Evolutionary conservation across 2,888 invertebrate species (phyloP), one percentile per base, ranked within the genome.

Genomic region (Pecten maximus): DNA sequence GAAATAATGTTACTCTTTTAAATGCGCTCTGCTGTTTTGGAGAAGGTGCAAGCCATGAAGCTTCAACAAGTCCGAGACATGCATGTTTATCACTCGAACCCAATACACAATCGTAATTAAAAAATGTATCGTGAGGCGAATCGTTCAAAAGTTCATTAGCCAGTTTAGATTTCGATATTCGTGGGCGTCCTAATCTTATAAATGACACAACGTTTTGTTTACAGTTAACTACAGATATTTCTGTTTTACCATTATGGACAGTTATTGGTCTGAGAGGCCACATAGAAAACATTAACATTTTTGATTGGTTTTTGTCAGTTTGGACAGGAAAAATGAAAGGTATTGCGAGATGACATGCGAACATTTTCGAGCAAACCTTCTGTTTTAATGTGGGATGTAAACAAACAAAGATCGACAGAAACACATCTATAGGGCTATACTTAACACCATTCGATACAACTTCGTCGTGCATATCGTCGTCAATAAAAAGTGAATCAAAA

Each of bases 351-450:
- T n/a, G 60, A 60, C 60, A 60, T n/a, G 60, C 23, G 2, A 60
- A n/a, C 60, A 60, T 60, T 16, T 60, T 60, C 23, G 23, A n/a
- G 23, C 60, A 60, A 23, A 60, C 8, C 23, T n/a, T 23, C 23
- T n/a, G 60, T 60, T 60, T 60, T 23, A 60, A 60, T 60, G 60
- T n/a, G 6, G 60, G 60, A 60, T 60, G n/a, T n/a, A 60, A 60
- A 23, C 60, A 60, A 0, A n/a, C 6, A 60, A 60, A 60, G 23
- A 60, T n/a, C 2, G 60, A 60, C 23, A 60, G 23, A 23, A 60
- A 60, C 0, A 60, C 23, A 60, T 60, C 60, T 60, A 60, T 3
- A 6, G 60, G 60, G n/a, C 8, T 60, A 23, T 2, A 23, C 60
- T 2, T 6, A n/a, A 6, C 60, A 3, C 16, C 8, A 60, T n/a